Percentiles rank a stretch among this genome's conserved stretches.
Conservation (phyloP, 2,797 vertebrate genomes). For the Galago senegalensis region DNA sequence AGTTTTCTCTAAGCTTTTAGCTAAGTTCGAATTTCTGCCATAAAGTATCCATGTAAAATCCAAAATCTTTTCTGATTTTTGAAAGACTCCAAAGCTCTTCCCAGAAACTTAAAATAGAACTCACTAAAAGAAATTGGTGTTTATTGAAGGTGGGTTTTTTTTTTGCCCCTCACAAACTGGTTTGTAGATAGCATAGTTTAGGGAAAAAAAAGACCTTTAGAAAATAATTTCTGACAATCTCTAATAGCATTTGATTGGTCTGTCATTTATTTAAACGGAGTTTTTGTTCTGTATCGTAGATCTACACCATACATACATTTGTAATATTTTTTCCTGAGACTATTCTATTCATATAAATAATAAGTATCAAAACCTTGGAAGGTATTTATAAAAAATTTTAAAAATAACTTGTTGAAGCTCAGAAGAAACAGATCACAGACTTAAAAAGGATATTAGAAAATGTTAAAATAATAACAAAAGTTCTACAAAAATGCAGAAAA, state of each 20-base stretch:
- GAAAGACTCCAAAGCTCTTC: not conserved
- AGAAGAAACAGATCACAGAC: not conserved
- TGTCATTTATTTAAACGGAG: not conserved
- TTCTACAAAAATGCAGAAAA: not conserved
- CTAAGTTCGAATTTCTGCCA: not conserved
- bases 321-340: not conserved
- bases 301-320: not conserved
- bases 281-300: not conserved
- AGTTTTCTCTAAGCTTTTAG: not conserved
- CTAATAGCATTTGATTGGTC: not conserved
- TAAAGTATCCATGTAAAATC: not conserved
- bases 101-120: not conserved
- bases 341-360: conserved; percentile 31
- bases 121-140: conserved; percentile 7
- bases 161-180: not conserved
- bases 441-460: not conserved
- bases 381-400: not conserved
- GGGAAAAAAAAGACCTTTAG: not conserved
- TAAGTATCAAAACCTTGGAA: not conserved
- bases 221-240: not conserved
- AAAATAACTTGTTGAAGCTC: not conserved
- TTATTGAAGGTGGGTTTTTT: not conserved
- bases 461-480: not conserved
- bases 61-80: not conserved
- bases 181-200: not conserved